Base-by-base conservation (phyloP, 2,797 vertebrate species). In the Orestias chungarensis region DNA sequence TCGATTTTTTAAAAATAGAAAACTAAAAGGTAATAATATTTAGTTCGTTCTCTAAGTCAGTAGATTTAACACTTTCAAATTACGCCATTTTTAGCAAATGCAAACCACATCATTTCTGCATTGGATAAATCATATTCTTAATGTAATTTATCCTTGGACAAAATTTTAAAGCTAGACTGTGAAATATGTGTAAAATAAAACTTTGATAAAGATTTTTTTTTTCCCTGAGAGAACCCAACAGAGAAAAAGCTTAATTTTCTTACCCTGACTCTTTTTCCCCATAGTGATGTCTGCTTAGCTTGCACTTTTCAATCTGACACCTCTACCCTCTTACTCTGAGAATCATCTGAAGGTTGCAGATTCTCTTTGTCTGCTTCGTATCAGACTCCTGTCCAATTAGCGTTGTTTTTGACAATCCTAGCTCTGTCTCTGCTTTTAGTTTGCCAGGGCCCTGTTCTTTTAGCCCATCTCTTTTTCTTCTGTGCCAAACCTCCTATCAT, bases 341-440 rank as follows among this genome's bases (percentile, higher is more conserved):
- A n/a, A n/a, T n/a, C 46, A 69, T n/a, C 82, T 87, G 80, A 83
- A 84, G 82, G 80, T 75, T 27, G 42, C 9, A 5, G 55, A 65
- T 72, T 84, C 49, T 65, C 59, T 65, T 66, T 6, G 2, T 74
- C 74, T 67, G 69, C 62, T 69, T 82, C 42, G 0, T 75, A 65
- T 76, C 74, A 70, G 29, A 43, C 82, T 79, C 73, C n/a, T 5
- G 57, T 78, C 79, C 82, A 91, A 88, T 88, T 83, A 87, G 71
- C 0, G 44, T 7, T 61, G 54, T 62, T 57, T 80, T 70, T 84
- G 86, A 87, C 75, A 77, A 66, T 73, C 73, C 76, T 66, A 66
- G 71, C 71, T 81, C 12, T 7, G 29, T 76, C 73, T 74, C 20
- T 80, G 64, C 70, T 25, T 70, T 75, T 17, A 68, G 35, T 64